Conservation (phyloP, 2,888 invertebrate species). For the Argyresthia goedartella region DNA sequence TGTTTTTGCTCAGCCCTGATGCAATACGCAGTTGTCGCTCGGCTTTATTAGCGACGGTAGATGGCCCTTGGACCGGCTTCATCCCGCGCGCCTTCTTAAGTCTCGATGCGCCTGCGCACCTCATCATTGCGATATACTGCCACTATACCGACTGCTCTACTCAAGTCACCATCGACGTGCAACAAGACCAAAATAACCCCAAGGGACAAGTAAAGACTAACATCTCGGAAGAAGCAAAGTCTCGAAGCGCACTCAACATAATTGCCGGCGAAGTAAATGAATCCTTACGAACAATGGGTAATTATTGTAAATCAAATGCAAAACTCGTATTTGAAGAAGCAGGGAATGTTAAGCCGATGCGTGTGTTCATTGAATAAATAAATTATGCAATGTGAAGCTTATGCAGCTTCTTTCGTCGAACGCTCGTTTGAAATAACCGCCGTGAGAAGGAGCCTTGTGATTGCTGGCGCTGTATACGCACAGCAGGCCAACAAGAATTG, state of each 20-base stretch:
- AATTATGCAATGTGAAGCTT: constrained; percentile 2
- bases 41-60: constrained; percentile 58
- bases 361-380: background rate
- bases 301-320: too few species aligned
- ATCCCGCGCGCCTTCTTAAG: constrained; percentile 41
- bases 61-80: constrained; percentile 66
- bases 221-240: too few species aligned
- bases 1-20: constrained; percentile 34
- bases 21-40: constrained; percentile 51
- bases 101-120: constrained; percentile 27
- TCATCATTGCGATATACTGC: constrained; percentile 34
- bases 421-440: too few species aligned
- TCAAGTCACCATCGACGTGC: constrained; percentile 6
- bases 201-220: background rate
- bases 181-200: background rate
- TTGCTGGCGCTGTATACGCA: too few species aligned
- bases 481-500: too few species aligned
- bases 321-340: background rate
- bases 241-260: background rate
- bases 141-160: background rate
- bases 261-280: background rate
- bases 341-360: background rate
- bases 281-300: too few species aligned
- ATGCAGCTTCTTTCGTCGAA: background rate
- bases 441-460: too few species aligned